Evolutionary conservation across 2,888 invertebrate species (phyloP).

Genomic region (Epinotia bilunana): DNA sequence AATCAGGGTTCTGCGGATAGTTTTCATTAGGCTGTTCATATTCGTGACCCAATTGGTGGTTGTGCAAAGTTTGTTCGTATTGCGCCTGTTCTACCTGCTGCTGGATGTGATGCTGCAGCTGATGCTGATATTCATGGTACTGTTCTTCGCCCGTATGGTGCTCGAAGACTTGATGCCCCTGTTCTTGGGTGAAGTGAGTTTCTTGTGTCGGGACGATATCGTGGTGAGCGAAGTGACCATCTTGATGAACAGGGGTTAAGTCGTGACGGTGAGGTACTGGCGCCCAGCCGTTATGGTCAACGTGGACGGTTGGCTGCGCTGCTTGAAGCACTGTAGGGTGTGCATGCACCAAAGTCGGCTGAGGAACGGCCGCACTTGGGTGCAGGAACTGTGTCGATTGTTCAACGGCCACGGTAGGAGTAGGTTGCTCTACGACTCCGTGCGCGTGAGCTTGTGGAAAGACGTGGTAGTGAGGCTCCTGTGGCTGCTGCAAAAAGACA

Average conservation of each 20-base stretch:
- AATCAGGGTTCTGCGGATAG: conserved; percentile 47
- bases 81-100: conserved; percentile 74
- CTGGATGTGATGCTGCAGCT: conserved; percentile 73
- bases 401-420: conserved; percentile 50
- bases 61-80: conserved; percentile 54
- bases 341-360: conserved; percentile 52
- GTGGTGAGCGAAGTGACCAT: conserved; percentile 57
- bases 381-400: conserved; percentile 52
- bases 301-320: conserved; percentile 48
- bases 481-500: conserved; percentile 63
- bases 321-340: conserved; percentile 50
- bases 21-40: conserved; percentile 52
- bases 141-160: conserved; percentile 68
- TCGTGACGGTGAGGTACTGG: conserved; percentile 68
- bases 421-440: conserved; percentile 48
- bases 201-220: conserved; percentile 58
- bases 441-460: conserved; percentile 53
- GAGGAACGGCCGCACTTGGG: conserved; percentile 48
- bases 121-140: conserved; percentile 69
- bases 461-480: conserved; percentile 53
- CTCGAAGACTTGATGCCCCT: conserved; percentile 74
- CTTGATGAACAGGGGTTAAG: conserved; percentile 52
- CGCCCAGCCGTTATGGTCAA: conserved; percentile 78
- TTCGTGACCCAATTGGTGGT: conserved; percentile 55
- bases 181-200: conserved; percentile 66